Evolutionary conservation across 2,888 invertebrate genomes (phyloP).

Genomic region (Pollenia labialis): DNA sequence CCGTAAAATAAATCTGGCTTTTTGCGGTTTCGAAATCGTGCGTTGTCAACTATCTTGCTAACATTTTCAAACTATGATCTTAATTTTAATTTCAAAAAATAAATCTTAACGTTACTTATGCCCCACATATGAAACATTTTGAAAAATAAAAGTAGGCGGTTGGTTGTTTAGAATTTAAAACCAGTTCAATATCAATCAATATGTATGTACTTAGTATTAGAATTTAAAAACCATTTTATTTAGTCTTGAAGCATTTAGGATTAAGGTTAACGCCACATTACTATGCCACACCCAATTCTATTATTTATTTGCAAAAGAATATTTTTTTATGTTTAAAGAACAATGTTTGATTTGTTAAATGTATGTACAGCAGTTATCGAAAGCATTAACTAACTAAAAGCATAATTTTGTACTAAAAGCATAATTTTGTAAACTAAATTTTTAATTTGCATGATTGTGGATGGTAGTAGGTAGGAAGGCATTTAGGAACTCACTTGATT

Average conservation of each 20-base stretch:
- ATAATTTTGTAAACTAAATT: conserved; percentile 38
- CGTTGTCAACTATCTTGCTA: too few species aligned
- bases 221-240: conserved; percentile 46
- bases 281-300: conserved; percentile 41
- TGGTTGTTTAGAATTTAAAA: background rate
- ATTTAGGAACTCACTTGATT: conserved; percentile 82
- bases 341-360: conserved; percentile 49
- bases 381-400: conserved; percentile 23
- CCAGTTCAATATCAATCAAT: background rate
- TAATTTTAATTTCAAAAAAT: too few species aligned
- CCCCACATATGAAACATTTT: too few species aligned
- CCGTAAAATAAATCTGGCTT: too few species aligned
- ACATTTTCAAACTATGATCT: too few species aligned
- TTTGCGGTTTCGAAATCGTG: too few species aligned
- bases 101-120: too few species aligned
- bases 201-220: background rate
- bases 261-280: conserved; percentile 42
- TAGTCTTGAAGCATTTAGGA: conserved; percentile 45
- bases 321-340: conserved; percentile 18
- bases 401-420: conserved; percentile 24
- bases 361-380: conserved; percentile 42
- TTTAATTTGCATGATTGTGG: conserved; percentile 47
- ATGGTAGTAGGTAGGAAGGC: conserved; percentile 52
- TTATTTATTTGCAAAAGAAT: conserved; percentile 53
- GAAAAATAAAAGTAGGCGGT: background rate